These are phyloP conservation scores for Phrynocephalus guinanensis DNA, from an alignment of 2,797 vertebrate species.

Conservation along the genomic window DNA sequence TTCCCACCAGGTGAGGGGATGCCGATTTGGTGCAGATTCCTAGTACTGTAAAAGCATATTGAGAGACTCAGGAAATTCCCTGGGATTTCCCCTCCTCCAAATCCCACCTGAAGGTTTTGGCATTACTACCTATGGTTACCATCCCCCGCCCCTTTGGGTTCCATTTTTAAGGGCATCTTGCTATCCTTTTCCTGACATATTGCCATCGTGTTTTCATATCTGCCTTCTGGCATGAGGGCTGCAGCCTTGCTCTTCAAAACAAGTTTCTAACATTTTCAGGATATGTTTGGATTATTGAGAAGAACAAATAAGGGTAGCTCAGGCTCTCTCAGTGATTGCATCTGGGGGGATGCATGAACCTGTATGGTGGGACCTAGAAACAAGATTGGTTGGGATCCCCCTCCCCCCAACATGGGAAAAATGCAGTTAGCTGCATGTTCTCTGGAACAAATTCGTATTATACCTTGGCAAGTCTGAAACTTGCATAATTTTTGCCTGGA, in stretches of 20 bases:
- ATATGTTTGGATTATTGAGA: neutral
- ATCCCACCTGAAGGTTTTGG: neutral
- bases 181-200: neutral
- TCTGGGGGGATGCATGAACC: neutral
- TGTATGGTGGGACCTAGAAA: neutral
- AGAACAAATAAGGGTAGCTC: neutral
- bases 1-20: no score
- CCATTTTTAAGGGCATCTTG: neutral
- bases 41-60: neutral
- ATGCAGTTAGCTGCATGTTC: neutral
- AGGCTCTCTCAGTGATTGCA: neutral
- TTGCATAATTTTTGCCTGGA: neutral
- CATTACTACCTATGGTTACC: neutral
- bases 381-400: neutral
- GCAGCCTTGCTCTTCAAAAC: neutral
- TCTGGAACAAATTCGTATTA: neutral
- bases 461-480: slow-evolving; percentile 13
- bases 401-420: neutral
- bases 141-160: neutral
- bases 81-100: neutral
- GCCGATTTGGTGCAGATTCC: neutral
- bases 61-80: neutral
- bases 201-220: neutral
- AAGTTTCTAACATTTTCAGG: neutral
- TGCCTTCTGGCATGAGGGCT: neutral